These are phyloP conservation scores for Catamblyrhynchus diadema DNA, from an alignment of 2,797 vertebrate genomes.

Conservation along the genomic window DNA sequence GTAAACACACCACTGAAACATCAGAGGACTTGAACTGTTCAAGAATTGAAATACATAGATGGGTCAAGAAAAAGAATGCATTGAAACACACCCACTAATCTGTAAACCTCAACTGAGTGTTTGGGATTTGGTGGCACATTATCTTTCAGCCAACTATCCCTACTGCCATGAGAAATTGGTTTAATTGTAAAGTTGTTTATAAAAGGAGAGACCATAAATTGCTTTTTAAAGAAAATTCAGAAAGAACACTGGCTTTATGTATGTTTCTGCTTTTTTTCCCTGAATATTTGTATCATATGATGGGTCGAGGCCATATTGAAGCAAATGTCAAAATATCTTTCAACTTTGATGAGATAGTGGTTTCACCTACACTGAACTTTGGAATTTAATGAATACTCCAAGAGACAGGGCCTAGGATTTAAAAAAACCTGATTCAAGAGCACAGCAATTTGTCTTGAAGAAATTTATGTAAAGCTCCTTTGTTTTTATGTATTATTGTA, in stretches of 20 bases:
- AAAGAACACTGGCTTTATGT: neutral
- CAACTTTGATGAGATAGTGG: neutral
- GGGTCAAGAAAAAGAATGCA: neutral
- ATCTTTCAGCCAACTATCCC: accelerated
- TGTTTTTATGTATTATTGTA: neutral
- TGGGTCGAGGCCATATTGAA: neutral
- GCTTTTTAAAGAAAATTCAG: neutral
- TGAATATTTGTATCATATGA: accelerated
- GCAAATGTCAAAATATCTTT: neutral
- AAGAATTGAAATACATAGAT: neutral
- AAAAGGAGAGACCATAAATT: neutral
- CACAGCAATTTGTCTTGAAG: neutral
- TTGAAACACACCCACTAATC: neutral
- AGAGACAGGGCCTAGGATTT: neutral
- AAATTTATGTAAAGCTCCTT: neutral
- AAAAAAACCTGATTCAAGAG: neutral
- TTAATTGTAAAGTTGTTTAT: neutral
- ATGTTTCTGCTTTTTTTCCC: neutral
- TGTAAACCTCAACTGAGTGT: neutral
- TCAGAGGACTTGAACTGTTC: neutral
- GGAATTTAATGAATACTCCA: neutral
- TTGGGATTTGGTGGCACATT: neutral
- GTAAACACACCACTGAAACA: conserved; percentile 24
- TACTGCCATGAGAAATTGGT: neutral
- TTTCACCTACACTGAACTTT: neutral